Base-by-base conservation (phyloP, 1,140 invertebrate genomes). In the Drosophila sproati region DNA sequence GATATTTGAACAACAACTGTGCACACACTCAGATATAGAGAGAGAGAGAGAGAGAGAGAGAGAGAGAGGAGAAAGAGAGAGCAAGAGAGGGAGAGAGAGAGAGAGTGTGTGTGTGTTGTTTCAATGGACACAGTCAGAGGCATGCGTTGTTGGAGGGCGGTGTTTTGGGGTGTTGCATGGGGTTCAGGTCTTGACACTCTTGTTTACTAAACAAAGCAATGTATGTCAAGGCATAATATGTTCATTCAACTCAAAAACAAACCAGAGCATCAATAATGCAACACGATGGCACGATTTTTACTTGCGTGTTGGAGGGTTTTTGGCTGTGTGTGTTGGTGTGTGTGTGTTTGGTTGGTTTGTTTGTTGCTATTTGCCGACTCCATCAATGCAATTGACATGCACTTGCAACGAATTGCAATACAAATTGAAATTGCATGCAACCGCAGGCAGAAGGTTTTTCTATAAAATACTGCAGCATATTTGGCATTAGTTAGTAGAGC, bases 191-290 rank as follows among this genome's bases (percentile, higher is more conserved):
- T 77, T 87, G 83, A 88, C 80, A 87, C 85, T 69, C 83, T 88
- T 89, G 85, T 87, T 87, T 87, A 83, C 83, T 83, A 73, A 88
- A 87, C 83, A 87, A 87, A 77, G 85, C 80, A 87, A 87, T 87
- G 83, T 87, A 83, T 87, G 83, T 87, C 83, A 87, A 87, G 83
- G 83, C 83, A 64, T 88, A 87, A 87, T 87, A 87, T 87, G 83
- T 87, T 87, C 83, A 87, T 87, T 87, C 83, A 87, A 87, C 83
- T 88, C 85, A 73, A 77, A 77, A 86, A 74, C 83, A 82, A 20
- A 88, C 66, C 52, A 71, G 62, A 70, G 70, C 83, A 83, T 87
- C 85, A 87, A 87, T 87, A 87, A 83, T 88, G 66, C 80, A 82
- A 71, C 52, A 60, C 69, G 57, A 71, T 39, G 54, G 66, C 57